Percentiles rank a stretch among this genome's conserved stretches.
phyloP scores from a whole-genome alignment of 1,140 invertebrate species.

The Brachionus paranguensis region DNA sequence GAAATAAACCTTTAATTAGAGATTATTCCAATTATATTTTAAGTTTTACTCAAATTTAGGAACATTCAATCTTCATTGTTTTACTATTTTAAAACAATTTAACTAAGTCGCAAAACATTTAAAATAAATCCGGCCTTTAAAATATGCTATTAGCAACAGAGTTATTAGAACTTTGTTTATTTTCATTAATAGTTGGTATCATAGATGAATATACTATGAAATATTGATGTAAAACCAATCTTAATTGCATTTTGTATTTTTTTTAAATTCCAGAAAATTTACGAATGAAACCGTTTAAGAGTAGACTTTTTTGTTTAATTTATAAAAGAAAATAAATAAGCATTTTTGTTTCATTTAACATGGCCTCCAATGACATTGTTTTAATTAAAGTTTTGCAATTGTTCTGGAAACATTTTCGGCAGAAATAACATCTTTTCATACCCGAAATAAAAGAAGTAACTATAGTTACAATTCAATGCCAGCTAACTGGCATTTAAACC shows the following conservation, averaged over 20 bases:
- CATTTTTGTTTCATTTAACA: not conserved
- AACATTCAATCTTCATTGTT: not conserved
- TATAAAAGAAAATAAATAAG: not conserved
- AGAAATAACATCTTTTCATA: not conserved
- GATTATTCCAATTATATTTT: not conserved
- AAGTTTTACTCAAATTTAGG: not conserved
- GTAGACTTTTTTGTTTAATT: not conserved
- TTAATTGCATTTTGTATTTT: not conserved
- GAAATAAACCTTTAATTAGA: not conserved
- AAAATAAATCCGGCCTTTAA: not conserved
- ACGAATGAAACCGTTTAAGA: not conserved
- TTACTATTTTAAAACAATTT: not conserved
- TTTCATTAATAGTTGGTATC: not conserved
- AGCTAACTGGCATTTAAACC: not conserved
- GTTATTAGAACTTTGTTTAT: not conserved
- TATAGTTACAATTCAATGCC: constrained; percentile 3
- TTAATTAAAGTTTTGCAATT: not conserved
- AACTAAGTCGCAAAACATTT: not conserved
- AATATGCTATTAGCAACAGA: not conserved
- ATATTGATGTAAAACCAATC: not conserved
- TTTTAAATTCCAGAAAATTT: not conserved
- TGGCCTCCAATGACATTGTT: not conserved
- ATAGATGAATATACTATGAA: not conserved
- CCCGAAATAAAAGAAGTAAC: not conserved
- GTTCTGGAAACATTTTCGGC: constrained; percentile 1